These are phyloP conservation scores for Anagrus nilaparvatae DNA, from an alignment of 1,140 invertebrate genomes.

Conservation along the genomic window DNA sequence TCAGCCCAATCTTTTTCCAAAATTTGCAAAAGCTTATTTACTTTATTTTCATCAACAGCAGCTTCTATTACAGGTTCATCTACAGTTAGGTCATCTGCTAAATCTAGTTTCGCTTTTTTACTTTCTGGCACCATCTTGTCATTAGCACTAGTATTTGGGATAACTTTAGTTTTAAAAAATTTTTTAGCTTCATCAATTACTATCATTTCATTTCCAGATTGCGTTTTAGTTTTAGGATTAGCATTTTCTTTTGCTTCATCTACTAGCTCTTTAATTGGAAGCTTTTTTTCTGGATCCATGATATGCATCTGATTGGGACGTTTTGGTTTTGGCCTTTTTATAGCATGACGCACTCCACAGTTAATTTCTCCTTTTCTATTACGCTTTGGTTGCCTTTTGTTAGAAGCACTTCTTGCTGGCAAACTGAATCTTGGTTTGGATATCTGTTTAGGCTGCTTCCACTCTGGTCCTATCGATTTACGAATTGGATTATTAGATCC, in stretches of 20 bases:
- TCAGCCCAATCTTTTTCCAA: slow-evolving; percentile 36
- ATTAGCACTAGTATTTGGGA: slow-evolving; percentile 21
- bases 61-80: slow-evolving; percentile 24
- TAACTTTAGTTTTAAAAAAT: slow-evolving; percentile 33
- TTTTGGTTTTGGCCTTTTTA: slow-evolving; percentile 32
- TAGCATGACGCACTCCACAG: slow-evolving; percentile 31
- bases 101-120: slow-evolving; percentile 11
- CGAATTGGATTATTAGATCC: slow-evolving; percentile 9
- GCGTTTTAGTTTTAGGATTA: neutral
- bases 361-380: slow-evolving; percentile 28
- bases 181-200: slow-evolving; percentile 26
- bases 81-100: slow-evolving; percentile 28
- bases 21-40: slow-evolving; percentile 28
- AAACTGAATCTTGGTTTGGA: slow-evolving; percentile 23
- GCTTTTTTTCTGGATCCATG: slow-evolving; percentile 27
- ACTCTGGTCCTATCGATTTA: slow-evolving; percentile 11
- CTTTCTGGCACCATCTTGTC: slow-evolving; percentile 22
- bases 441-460: slow-evolving; percentile 10
- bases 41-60: slow-evolving; percentile 18
- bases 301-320: slow-evolving; percentile 7
- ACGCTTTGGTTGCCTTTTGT: slow-evolving; percentile 15
- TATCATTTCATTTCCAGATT: slow-evolving; percentile 5
- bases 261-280: slow-evolving; percentile 3
- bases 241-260: neutral
- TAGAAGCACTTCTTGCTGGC: slow-evolving; percentile 9